phyloP scores from a whole-genome alignment of 2,797 vertebrate genomes.

The Neostethus bicornis region DNA sequence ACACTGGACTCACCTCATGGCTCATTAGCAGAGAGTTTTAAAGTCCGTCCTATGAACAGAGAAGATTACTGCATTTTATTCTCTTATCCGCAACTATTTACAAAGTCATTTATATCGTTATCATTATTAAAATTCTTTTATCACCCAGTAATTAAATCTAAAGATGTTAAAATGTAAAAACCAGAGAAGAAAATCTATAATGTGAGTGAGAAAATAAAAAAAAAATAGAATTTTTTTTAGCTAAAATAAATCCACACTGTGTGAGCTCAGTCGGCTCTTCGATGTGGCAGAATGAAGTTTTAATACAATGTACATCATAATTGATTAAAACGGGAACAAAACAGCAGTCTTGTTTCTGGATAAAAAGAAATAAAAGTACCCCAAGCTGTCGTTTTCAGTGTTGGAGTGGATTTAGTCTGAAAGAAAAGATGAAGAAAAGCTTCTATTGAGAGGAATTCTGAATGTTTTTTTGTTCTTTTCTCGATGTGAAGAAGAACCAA shows the following conservation, averaged over 20 bases:
- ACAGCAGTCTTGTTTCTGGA: too few species aligned
- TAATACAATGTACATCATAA: too few species aligned
- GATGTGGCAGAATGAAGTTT: too few species aligned
- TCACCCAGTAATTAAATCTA: slow-evolving; percentile 43
- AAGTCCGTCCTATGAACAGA: slow-evolving; percentile 46
- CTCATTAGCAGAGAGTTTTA: slow-evolving; percentile 58
- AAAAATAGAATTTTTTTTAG: slow-evolving; percentile 11
- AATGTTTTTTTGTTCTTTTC: slow-evolving; percentile 4
- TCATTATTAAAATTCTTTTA: slow-evolving; percentile 59
- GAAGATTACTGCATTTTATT: slow-evolving; percentile 46
- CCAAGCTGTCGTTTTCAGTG: too few species aligned
- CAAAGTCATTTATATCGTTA: slow-evolving; percentile 62
- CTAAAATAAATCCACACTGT: neutral
- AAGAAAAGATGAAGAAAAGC: neutral
- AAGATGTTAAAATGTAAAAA: slow-evolving; percentile 21
- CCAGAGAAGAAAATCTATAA: slow-evolving; percentile 10
- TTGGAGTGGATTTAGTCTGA: neutral
- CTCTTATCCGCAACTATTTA: slow-evolving; percentile 46
- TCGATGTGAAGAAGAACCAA: neutral
- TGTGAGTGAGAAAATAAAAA: slow-evolving; percentile 16
- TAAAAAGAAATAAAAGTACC: too few species aligned
- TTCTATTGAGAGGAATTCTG: slow-evolving; percentile 6
- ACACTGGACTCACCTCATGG: slow-evolving; percentile 58
- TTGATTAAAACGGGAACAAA: too few species aligned
- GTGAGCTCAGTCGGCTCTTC: too few species aligned